phyloP scores from a whole-genome alignment of 2,797 vertebrate genomes.

The Pangasius mekongensis region DNA sequence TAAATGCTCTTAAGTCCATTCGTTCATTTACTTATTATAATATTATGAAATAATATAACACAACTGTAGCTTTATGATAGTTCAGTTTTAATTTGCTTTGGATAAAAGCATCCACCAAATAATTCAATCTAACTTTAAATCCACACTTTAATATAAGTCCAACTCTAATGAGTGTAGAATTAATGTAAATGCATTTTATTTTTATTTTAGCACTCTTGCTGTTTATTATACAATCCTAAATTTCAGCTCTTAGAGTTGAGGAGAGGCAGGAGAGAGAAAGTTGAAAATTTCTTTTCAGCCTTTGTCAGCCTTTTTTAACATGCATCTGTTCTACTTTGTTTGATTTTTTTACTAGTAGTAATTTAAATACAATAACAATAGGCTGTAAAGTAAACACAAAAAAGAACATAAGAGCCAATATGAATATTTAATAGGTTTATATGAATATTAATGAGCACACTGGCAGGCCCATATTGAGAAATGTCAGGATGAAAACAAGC shows the following conservation, averaged over 20 bases:
- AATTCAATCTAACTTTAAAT: neutral
- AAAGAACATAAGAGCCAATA: neutral
- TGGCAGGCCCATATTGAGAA: conserved; percentile 8
- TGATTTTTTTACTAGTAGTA: neutral
- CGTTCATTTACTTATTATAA: neutral
- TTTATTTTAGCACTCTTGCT: neutral
- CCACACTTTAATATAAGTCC: neutral
- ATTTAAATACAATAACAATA: conserved; percentile 18
- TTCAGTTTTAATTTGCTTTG: neutral
- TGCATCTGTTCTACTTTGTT: neutral
- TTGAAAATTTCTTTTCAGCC: neutral
- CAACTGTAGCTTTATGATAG: neutral
- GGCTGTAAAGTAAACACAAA: conserved; percentile 19
- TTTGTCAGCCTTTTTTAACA: neutral
- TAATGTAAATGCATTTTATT: neutral
- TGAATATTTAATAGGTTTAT: conserved; percentile 8
- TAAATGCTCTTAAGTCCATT: neutral
- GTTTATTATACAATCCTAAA: neutral
- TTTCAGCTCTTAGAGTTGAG: neutral
- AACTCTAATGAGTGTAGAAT: neutral
- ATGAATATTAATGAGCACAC: conserved; percentile 22
- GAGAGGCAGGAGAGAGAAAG: neutral
- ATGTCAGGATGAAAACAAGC: conserved; percentile 6
- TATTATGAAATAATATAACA: neutral
- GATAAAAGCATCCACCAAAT: neutral